Evolutionary conservation across 2,797 vertebrate species (phyloP).

Genomic region (Alcedo quadribrachys): DNA sequence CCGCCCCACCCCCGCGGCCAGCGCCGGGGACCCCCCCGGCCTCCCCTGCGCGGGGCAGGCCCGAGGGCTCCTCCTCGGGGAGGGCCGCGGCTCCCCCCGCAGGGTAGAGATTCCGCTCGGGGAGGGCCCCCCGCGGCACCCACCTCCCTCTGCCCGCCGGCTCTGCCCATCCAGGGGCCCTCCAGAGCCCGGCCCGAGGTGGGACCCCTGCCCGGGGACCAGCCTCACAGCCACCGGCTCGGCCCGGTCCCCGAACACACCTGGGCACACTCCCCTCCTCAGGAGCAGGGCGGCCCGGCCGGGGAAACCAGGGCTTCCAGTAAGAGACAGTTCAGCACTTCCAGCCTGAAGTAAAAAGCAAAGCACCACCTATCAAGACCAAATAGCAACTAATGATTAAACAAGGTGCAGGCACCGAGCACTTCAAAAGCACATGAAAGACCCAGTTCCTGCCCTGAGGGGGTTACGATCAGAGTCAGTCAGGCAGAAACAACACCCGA

Average conservation of each 20-base stretch:
- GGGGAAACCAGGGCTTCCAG: neutral
- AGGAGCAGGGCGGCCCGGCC: neutral
- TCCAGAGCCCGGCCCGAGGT: neutral
- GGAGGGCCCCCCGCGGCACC: neutral
- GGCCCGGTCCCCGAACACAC: neutral
- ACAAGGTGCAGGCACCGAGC: neutral
- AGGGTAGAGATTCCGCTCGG: neutral
- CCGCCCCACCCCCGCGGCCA: neutral
- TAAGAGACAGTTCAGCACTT: neutral
- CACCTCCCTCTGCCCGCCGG: neutral
- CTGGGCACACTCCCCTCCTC: neutral
- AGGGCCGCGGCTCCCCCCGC: neutral
- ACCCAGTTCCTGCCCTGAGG: neutral
- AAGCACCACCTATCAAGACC: neutral
- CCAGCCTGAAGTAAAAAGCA: neutral
- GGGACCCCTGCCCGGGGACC: neutral
- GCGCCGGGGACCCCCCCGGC: neutral
- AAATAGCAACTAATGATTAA: neutral
- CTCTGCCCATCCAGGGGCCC: neutral
- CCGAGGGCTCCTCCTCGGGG: neutral
- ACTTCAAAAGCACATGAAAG: conserved; percentile 4
- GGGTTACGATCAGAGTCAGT: neutral
- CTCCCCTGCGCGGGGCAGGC: neutral
- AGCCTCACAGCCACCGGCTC: neutral
- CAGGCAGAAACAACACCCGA: neutral